Evolutionary conservation across 1,140 invertebrate genomes (phyloP).

Genomic region (Penaeus chinensis): DNA sequence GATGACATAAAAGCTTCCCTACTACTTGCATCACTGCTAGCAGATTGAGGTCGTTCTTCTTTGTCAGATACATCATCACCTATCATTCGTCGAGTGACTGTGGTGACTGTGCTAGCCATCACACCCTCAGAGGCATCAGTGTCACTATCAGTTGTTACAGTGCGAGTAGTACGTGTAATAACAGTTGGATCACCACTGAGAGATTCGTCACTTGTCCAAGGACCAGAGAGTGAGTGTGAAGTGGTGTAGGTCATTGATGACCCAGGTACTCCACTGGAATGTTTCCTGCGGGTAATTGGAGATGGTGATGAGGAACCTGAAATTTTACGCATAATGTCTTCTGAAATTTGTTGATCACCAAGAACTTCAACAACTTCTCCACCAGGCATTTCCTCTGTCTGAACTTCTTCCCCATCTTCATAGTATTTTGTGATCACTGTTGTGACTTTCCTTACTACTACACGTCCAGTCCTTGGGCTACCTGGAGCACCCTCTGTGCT

Average conservation of each 20-base stretch:
- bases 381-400: slow-evolving; percentile 62
- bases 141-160: slow-evolving; percentile 45
- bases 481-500: slow-evolving; percentile 58
- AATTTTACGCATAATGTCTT: slow-evolving; percentile 61
- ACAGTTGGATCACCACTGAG: slow-evolving; percentile 50
- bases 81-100: slow-evolving; percentile 29
- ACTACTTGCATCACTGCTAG: slow-evolving; percentile 41
- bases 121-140: slow-evolving; percentile 40
- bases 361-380: slow-evolving; percentile 63
- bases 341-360: slow-evolving; percentile 58
- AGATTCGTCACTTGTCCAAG: slow-evolving; percentile 60
- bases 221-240: slow-evolving; percentile 37
- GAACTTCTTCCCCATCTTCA: slow-evolving; percentile 63
- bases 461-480: slow-evolving; percentile 62
- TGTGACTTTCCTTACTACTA: slow-evolving; percentile 62
- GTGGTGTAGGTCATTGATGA: slow-evolving; percentile 36
- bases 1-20: slow-evolving; percentile 11
- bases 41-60: slow-evolving; percentile 36
- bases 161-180: slow-evolving; percentile 57
- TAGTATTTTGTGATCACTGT: slow-evolving; percentile 64
- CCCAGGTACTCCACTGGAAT: slow-evolving; percentile 30
- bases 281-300: slow-evolving; percentile 49
- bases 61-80: slow-evolving; percentile 48
- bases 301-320: slow-evolving; percentile 58
- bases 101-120: slow-evolving; percentile 37